phyloP scores from a whole-genome alignment of 2,797 vertebrate species.

The Phoxinus dragarum region DNA sequence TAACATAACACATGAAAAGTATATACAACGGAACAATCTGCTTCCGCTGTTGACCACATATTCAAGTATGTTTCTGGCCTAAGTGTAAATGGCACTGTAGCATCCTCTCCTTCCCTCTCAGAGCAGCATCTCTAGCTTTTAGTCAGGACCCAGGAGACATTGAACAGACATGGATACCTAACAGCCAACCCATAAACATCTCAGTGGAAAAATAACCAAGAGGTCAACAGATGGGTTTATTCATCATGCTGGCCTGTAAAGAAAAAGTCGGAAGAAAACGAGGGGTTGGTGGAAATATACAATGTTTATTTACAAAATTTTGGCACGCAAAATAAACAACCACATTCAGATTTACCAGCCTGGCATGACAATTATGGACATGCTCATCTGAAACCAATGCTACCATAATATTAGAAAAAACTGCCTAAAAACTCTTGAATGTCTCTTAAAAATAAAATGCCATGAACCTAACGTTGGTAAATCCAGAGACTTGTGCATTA shows the following conservation, averaged over 20 bases:
- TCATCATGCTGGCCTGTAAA: not conserved
- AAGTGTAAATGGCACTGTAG: conserved; percentile 33
- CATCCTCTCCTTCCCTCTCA: conserved; percentile 8
- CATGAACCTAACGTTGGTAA: not conserved
- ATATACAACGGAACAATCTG: not conserved
- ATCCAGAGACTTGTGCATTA: not conserved
- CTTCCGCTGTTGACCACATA: not conserved
- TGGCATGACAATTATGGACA: not conserved
- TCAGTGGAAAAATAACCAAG: conserved; percentile 46
- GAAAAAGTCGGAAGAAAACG: not conserved
- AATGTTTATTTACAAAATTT: no score
- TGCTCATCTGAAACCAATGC: conserved; percentile 5
- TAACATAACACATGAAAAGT: not conserved
- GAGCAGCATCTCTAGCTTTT: conserved; percentile 28
- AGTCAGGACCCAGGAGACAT: conserved; percentile 38
- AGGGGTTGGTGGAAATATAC: not conserved
- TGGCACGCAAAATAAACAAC: not conserved
- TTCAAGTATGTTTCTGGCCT: not conserved
- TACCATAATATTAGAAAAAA: not conserved
- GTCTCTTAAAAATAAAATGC: not conserved
- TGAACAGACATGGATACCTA: conserved; percentile 49
- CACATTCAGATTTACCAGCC: not conserved
- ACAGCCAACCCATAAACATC: conserved; percentile 49
- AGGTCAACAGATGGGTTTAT: conserved; percentile 18
- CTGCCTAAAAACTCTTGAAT: not conserved